Percentiles rank a stretch among this genome's conserved stretches.
Conservation (phyloP, 2,797 vertebrate genomes). For the Lagocephalus sceleratus region DNA sequence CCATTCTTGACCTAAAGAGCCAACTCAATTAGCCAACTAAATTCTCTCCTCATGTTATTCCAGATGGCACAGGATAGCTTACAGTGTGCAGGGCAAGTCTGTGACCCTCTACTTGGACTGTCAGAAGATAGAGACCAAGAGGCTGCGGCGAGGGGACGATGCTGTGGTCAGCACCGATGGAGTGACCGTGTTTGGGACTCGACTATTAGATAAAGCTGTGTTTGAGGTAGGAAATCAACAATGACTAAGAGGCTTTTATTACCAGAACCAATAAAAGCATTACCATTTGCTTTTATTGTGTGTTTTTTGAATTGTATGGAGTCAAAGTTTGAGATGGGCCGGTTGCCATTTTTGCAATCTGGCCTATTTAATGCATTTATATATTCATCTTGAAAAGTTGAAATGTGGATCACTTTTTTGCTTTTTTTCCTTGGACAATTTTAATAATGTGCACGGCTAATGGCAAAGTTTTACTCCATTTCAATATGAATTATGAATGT, state of each 20-base stretch:
- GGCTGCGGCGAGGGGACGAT: constrained; percentile 69
- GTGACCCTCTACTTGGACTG: constrained; percentile 86
- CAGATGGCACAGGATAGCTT: constrained; percentile 90
- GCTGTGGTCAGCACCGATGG: constrained; percentile 81
- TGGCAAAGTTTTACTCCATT: background rate
- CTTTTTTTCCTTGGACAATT: no score
- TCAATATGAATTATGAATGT: no score
- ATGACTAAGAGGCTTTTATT: background rate
- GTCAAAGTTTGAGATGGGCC: background rate
- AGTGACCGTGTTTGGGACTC: constrained; percentile 81
- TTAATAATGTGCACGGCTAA: no score
- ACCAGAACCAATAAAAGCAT: background rate
- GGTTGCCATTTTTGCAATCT: background rate
- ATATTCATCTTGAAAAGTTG: background rate
- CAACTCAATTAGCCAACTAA: no score
- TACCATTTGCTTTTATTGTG: background rate
- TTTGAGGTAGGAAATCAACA: constrained; percentile 79
- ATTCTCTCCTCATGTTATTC: background rate
- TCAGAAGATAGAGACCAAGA: constrained; percentile 68
- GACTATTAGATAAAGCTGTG: constrained; percentile 79
- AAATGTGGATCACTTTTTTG: no score
- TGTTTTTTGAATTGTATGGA: background rate
- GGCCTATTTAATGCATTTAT: background rate
- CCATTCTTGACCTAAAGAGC: background rate
- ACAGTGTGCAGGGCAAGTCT: constrained; percentile 77